phyloP scores from a whole-genome alignment of 1,140 invertebrate genomes.

The Eueides isabella region DNA sequence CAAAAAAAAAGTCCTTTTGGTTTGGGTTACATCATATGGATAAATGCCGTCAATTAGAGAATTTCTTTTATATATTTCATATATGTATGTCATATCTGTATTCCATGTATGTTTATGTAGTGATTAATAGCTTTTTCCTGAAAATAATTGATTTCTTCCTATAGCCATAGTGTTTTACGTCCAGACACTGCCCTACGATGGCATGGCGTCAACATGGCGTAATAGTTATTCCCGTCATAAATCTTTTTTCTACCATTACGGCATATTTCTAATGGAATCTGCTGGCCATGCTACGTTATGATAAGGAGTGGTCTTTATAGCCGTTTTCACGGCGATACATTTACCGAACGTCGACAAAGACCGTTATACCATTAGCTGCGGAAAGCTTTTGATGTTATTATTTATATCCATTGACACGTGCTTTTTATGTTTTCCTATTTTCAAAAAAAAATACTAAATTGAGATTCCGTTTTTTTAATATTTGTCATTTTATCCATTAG shows the following conservation, averaged over 20 bases:
- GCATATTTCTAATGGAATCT: slow-evolving; percentile 45
- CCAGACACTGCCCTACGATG: neutral
- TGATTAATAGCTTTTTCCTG: too few species aligned
- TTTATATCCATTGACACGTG: slow-evolving; percentile 14
- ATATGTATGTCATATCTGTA: too few species aligned
- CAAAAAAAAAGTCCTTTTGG: too few species aligned
- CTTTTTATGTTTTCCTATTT: neutral
- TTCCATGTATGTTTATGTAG: too few species aligned
- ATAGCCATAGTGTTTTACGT: neutral
- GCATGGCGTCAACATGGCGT: neutral
- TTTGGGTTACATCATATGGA: too few species aligned
- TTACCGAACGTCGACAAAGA: slow-evolving; percentile 38
- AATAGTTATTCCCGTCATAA: slow-evolving; percentile 6
- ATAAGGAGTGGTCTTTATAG: slow-evolving; percentile 46
- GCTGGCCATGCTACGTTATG: slow-evolving; percentile 43
- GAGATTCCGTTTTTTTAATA: neutral
- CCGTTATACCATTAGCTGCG: slow-evolving; percentile 37
- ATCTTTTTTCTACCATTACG: slow-evolving; percentile 15
- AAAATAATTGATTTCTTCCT: too few species aligned
- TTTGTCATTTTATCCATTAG: neutral
- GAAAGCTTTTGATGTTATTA: slow-evolving; percentile 38
- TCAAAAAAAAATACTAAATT: neutral
- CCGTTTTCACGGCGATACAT: slow-evolving; percentile 40
- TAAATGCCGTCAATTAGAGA: too few species aligned
- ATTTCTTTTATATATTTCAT: too few species aligned